Conservation (phyloP, 2,888 invertebrate genomes). For the Tachystola acroxantha region DNA sequence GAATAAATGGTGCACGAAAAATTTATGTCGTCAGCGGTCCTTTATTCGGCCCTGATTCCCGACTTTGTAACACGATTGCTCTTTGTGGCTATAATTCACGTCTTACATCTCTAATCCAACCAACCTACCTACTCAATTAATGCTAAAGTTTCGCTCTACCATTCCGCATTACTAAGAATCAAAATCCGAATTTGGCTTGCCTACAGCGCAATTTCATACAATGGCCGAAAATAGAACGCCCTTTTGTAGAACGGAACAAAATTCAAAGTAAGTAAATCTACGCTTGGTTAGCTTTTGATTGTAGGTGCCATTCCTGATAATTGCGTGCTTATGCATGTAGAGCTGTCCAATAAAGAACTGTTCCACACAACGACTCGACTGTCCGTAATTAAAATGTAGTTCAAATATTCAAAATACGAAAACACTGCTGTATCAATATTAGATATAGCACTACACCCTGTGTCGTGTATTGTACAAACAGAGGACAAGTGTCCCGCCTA, state of each 20-base stretch:
- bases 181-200: too few species aligned
- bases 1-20: slow-evolving; percentile 68
- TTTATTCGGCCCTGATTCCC: slow-evolving; percentile 22
- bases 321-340: too few species aligned
- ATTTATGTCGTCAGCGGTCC: slow-evolving; percentile 55
- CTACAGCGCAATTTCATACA: too few species aligned
- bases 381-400: slow-evolving; percentile 48
- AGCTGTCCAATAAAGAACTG: too few species aligned
- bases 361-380: too few species aligned
- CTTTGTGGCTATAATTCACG: slow-evolving; percentile 9
- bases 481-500: slow-evolving; percentile 45
- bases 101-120: slow-evolving; percentile 5
- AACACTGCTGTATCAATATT: slow-evolving; percentile 58
- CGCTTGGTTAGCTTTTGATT: too few species aligned
- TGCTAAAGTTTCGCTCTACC: neutral
- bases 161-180: neutral
- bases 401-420: slow-evolving; percentile 36
- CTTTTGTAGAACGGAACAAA: too few species aligned
- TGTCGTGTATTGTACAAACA: slow-evolving; percentile 45
- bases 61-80: slow-evolving; percentile 9
- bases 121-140: neutral
- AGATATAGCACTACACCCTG: slow-evolving; percentile 27
- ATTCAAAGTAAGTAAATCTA: too few species aligned
- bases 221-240: too few species aligned
- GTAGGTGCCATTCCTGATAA: too few species aligned